A percentile compares a stretch with the other conserved stretches of the same genome.
Conservation (phyloP, 2,888 invertebrate species). For the Scelioninae gen. 1 region DNA sequence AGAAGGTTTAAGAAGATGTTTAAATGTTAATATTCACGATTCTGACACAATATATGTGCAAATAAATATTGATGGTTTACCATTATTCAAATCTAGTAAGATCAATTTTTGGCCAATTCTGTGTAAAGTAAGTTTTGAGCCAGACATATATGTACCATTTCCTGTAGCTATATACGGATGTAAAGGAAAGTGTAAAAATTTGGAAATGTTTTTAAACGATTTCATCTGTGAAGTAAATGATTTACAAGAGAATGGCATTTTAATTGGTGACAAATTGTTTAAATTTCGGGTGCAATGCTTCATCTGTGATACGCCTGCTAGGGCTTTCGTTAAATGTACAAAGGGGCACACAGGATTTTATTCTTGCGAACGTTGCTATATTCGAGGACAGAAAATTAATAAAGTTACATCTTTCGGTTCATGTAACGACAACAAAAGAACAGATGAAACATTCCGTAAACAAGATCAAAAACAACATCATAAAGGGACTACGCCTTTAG, state of each 20-base stretch:
- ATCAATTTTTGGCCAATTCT: constrained; percentile 21
- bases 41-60: not conserved
- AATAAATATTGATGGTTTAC: no score
- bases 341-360: no score
- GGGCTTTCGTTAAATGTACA: constrained; percentile 63
- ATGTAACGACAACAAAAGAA: constrained; percentile 29
- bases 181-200: not conserved
- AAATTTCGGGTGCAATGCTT: not conserved
- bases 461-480: constrained; percentile 45
- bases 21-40: constrained; percentile 26
- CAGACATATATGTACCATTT: constrained; percentile 7
- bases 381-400: constrained; percentile 46
- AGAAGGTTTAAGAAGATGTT: no score
- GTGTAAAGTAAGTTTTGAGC: not conserved
- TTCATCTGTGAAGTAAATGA: no score
- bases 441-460: constrained; percentile 47
- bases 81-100: constrained; percentile 1
- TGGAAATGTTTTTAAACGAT: not conserved
- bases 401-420: no score
- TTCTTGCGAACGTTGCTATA: constrained; percentile 64
- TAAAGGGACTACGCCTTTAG: constrained; percentile 35
- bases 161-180: constrained; percentile 1
- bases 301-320: constrained; percentile 57
- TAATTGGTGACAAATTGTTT: not conserved
- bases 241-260: not conserved